These are phyloP conservation scores for Menura novaehollandiae DNA, from an alignment of 2,113 vertebrate species.

Conservation along the genomic window DNA sequence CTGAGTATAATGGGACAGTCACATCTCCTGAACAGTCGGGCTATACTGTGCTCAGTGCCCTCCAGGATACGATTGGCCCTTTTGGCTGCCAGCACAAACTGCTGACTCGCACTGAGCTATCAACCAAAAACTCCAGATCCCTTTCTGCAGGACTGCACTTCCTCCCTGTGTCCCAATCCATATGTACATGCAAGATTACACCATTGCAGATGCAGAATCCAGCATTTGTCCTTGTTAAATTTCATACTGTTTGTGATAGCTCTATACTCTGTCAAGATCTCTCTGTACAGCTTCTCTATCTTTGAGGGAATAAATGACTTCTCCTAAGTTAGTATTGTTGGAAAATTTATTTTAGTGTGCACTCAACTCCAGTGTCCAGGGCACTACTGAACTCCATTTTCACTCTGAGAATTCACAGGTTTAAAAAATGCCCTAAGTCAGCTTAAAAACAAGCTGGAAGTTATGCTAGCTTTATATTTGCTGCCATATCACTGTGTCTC, in stretches of 20 bases:
- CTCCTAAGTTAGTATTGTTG: background rate
- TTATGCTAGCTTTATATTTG: background rate
- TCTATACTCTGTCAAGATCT: background rate
- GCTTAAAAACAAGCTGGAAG: background rate
- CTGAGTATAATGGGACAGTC: too few species aligned
- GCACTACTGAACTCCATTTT: background rate
- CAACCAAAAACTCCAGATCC: accelerated
- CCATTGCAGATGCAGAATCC: accelerated
- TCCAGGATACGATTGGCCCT: background rate
- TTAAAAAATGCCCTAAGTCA: background rate
- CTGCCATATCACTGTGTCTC: background rate
- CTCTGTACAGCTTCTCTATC: background rate
- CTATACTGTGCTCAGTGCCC: background rate
- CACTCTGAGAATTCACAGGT: background rate
- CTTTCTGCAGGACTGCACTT: background rate
- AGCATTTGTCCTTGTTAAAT: background rate
- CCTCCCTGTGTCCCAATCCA: background rate
- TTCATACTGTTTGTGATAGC: accelerated
- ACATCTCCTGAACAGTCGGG: background rate
- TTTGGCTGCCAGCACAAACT: background rate
- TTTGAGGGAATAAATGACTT: background rate
- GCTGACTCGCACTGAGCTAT: background rate
- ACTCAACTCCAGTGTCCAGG: background rate
- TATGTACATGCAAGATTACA: background rate
- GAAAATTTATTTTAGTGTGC: background rate